These are phyloP conservation scores for Muscicapa adusta DNA, from an alignment of 2,113 vertebrate species.

Conservation along the genomic window DNA sequence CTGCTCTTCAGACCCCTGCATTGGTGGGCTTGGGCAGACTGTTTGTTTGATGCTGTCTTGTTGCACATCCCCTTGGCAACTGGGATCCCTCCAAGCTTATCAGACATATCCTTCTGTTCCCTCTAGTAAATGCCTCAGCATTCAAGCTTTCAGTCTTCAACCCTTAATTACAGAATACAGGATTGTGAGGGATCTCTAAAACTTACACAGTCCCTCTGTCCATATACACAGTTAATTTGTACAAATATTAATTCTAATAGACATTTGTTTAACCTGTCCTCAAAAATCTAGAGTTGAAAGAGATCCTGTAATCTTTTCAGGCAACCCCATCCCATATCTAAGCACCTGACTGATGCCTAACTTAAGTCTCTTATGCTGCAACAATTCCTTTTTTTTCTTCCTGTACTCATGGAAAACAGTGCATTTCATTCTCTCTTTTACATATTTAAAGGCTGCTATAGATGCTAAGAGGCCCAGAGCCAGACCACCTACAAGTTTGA, in stretches of 20 bases:
- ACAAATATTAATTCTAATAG: not conserved
- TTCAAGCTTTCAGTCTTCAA: not conserved
- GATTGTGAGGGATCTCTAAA: not conserved
- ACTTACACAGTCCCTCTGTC: not conserved
- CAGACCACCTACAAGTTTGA: not conserved
- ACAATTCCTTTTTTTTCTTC: not conserved
- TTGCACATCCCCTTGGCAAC: not conserved
- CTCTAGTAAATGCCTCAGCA: not conserved
- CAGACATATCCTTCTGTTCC: not conserved
- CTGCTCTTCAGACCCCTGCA: not conserved
- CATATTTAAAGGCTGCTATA: not conserved
- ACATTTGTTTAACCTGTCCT: not conserved
- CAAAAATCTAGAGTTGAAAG: not conserved
- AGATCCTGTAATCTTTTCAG: not conserved
- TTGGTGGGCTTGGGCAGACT: accelerated
- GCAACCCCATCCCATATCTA: not conserved
- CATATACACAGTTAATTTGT: not conserved
- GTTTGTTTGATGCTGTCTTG: not conserved
- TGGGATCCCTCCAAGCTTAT: not conserved
- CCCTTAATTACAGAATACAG: not conserved
- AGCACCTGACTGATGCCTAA: not conserved
- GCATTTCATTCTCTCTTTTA: not conserved
- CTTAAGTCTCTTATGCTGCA: not conserved
- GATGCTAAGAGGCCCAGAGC: not conserved
- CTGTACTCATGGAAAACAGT: not conserved